phyloP scores from a whole-genome alignment of 30 jellyfish, hydroid and myxozoan genomes.

The Euphysa ruthae region DNA sequence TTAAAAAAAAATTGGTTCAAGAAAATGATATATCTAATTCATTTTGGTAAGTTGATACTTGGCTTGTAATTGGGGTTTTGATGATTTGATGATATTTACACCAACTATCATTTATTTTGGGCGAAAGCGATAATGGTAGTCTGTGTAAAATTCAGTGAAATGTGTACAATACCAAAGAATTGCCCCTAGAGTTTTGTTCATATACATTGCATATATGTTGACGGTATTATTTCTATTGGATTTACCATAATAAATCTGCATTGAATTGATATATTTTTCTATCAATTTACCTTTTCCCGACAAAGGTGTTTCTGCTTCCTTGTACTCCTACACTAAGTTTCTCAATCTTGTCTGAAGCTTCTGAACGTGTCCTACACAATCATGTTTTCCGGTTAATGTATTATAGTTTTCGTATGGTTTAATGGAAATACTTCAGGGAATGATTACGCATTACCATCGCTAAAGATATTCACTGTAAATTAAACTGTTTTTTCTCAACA shows the following conservation, averaged over 20 bases:
- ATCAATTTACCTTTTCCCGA: slow-evolving; percentile 34
- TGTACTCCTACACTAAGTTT: background rate
- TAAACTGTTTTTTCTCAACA: background rate
- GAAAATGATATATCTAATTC: background rate
- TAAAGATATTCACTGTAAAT: slow-evolving; percentile 10
- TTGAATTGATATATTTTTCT: slow-evolving; percentile 6
- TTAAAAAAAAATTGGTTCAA: background rate
- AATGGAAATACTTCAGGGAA: slow-evolving; percentile 7
- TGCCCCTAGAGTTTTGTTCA: background rate
- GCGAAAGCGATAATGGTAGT: background rate
- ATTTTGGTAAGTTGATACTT: background rate
- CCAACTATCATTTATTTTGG: background rate
- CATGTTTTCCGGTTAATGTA: slow-evolving; percentile 3
- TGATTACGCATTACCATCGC: slow-evolving; percentile 25
- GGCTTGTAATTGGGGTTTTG: too few relatives aligned
- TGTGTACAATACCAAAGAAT: background rate
- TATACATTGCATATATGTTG: background rate
- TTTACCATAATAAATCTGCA: background rate
- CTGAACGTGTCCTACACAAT: slow-evolving; percentile 37
- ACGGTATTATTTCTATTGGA: background rate
- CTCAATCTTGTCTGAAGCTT: slow-evolving; percentile 16
- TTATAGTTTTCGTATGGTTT: slow-evolving; percentile 22
- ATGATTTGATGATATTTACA: background rate
- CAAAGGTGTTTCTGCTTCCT: slow-evolving; percentile 10
- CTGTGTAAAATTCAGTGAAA: background rate